Conservation (phyloP, 2,113 vertebrate species). For the Oenanthe oenanthe region DNA sequence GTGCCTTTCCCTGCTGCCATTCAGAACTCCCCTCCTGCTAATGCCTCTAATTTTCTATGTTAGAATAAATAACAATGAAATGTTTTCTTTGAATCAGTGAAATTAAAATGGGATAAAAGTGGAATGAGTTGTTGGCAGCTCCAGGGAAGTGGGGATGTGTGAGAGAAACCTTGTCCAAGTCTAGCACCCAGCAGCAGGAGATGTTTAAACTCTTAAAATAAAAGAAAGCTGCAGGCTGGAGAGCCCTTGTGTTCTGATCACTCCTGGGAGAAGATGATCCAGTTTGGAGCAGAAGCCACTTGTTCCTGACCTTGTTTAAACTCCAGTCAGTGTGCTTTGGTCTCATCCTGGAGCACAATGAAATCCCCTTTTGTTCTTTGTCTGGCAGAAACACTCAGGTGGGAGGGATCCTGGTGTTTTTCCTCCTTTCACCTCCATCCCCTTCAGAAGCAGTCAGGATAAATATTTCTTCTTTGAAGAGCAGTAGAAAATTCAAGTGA, state of each 20-base stretch:
- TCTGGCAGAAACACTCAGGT: neutral
- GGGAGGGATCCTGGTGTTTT: neutral
- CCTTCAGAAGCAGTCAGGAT: neutral
- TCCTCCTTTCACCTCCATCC: neutral
- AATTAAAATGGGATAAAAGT: neutral
- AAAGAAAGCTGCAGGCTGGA: neutral
- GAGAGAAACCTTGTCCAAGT: neutral
- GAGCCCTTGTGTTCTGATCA: neutral
- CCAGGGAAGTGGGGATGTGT: neutral
- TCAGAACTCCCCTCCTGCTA: neutral
- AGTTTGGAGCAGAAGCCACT: neutral
- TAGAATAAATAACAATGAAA: neutral
- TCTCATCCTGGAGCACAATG: neutral
- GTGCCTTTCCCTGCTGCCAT: neutral
- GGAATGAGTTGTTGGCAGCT: neutral
- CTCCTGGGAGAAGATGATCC: neutral
- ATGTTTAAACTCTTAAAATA: neutral
- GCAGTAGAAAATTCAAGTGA: neutral
- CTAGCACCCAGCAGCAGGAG: neutral
- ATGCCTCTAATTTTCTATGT: neutral
- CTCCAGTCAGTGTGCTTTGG: neutral
- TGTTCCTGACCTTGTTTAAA: neutral
- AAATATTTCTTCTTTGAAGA: neutral
- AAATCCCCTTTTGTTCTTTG: neutral
- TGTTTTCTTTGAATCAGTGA: neutral